phyloP scores from a whole-genome alignment of 2,888 invertebrate species.

The Ectobius pallidus region DNA sequence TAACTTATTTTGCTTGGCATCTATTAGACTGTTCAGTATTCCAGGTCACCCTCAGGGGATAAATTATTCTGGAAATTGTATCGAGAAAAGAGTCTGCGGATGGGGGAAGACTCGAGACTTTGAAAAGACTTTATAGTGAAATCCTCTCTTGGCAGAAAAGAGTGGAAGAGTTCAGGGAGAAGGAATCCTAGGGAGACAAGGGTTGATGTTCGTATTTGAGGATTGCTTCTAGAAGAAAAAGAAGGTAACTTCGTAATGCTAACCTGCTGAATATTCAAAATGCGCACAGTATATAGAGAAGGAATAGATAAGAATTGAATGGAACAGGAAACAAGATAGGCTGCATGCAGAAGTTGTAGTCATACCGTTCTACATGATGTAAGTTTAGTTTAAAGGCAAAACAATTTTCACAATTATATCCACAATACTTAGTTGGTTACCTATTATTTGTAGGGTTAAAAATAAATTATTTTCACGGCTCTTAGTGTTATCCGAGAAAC shows the following conservation, averaged over 20 bases:
- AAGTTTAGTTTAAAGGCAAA: too few species aligned
- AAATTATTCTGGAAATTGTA: constrained; percentile 39
- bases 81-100: constrained; percentile 17
- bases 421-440: too few species aligned
- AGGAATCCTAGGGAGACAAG: too few species aligned
- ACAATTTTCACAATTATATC: too few species aligned
- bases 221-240: neutral
- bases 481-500: too few species aligned
- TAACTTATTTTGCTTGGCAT: constrained; percentile 4
- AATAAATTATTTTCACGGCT: too few species aligned
- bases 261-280: constrained; percentile 25
- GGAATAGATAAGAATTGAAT: too few species aligned
- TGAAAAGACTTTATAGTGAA: neutral
- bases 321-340: too few species aligned
- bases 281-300: neutral
- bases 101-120: constrained; percentile 8
- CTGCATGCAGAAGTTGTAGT: too few species aligned
- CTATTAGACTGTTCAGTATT: constrained; percentile 38
- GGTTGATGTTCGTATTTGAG: neutral
- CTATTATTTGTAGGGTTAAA: too few species aligned
- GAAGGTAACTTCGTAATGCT: constrained; percentile 3
- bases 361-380: too few species aligned
- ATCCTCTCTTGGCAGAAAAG: neutral
- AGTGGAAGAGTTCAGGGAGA: neutral
- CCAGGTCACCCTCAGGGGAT: constrained; percentile 34